Percentiles rank a stretch among this genome's conserved stretches.
Conservation (phyloP, 2,888 invertebrate species). For the Dynastes tityus region DNA sequence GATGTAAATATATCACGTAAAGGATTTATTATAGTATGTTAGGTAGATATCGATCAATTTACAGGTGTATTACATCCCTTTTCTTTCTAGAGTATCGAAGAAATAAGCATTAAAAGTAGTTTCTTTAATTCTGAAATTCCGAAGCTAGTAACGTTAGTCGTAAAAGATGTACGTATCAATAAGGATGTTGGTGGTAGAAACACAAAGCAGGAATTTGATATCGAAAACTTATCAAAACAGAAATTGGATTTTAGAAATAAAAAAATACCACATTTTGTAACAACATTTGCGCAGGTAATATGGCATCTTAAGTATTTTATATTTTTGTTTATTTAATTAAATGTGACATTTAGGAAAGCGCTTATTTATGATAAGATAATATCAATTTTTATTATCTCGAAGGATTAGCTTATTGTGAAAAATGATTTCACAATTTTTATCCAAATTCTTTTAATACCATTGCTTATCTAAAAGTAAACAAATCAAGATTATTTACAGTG, state of each 20-base stretch:
- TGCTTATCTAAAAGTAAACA: not conserved
- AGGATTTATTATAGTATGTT: conserved; percentile 71
- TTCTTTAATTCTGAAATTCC: conserved; percentile 91
- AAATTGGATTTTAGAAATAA: conserved; percentile 81
- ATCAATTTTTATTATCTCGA: too few species aligned
- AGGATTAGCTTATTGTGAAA: too few species aligned
- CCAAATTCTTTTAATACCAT: conserved; percentile 6
- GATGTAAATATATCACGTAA: conserved; percentile 87
- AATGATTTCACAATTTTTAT: conserved; percentile 5
- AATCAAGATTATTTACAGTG: not conserved
- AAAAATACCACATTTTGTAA: conserved; percentile 85
- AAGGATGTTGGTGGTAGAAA: conserved; percentile 75
- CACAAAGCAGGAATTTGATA: conserved; percentile 51
- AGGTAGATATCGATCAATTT: conserved; percentile 65
- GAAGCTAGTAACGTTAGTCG: conserved; percentile 87
- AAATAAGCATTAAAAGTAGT: conserved; percentile 88
- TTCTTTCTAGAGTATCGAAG: conserved; percentile 84
- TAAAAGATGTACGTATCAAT: conserved; percentile 85
- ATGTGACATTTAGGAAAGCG: too few species aligned
- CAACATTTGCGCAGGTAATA: conserved; percentile 86
- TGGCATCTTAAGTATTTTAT: not conserved
- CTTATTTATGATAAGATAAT: too few species aligned
- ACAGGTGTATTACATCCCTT: conserved; percentile 72
- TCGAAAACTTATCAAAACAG: conserved; percentile 63
- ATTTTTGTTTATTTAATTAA: too few species aligned